These are phyloP conservation scores for Acronicta leporina DNA, from an alignment of 2,888 invertebrate genomes.

Conservation along the genomic window DNA sequence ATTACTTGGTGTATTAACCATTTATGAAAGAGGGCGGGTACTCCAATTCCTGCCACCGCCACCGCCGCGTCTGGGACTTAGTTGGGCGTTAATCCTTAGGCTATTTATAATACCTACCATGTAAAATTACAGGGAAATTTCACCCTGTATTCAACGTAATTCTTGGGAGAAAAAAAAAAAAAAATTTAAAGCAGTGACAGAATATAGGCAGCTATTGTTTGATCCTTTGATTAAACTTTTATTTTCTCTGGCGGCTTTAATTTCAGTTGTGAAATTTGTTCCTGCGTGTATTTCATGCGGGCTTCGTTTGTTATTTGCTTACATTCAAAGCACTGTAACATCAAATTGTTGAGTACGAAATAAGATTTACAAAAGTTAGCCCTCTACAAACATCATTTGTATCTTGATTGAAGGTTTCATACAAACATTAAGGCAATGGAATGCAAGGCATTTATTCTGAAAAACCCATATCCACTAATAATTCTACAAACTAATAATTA, in stretches of 20 bases:
- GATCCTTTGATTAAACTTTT: constrained; percentile 70
- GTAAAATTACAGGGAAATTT: constrained; percentile 34
- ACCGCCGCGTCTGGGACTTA: constrained; percentile 8
- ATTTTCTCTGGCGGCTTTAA: constrained; percentile 57
- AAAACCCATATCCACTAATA: too few relatives aligned
- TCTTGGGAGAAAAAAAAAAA: constrained; percentile 23
- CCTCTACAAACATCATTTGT: too few relatives aligned
- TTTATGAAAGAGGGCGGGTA: constrained; percentile 24
- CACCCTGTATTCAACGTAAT: constrained; percentile 16
- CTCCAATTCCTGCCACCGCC: neutral
- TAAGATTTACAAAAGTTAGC: constrained; percentile 10
- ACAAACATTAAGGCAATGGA: too few relatives aligned
- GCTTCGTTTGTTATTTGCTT: constrained; percentile 55
- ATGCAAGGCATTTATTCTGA: too few relatives aligned
- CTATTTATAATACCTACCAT: constrained; percentile 39
- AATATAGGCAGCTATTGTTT: constrained; percentile 48
- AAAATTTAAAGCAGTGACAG: constrained; percentile 40
- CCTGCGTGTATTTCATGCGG: constrained; percentile 64
- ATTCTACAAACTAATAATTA: too few relatives aligned
- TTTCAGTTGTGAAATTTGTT: constrained; percentile 64
- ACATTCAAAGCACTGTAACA: constrained; percentile 33
- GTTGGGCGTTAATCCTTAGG: constrained; percentile 22
- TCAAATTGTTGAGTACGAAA: constrained; percentile 26
- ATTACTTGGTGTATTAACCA: constrained; percentile 31
- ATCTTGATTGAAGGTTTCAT: too few relatives aligned